Percentiles rank a stretch among this genome's conserved stretches.
Evolutionary conservation across 2,888 invertebrate genomes (phyloP).

Genomic region (Archaeoteleia sp.): DNA sequence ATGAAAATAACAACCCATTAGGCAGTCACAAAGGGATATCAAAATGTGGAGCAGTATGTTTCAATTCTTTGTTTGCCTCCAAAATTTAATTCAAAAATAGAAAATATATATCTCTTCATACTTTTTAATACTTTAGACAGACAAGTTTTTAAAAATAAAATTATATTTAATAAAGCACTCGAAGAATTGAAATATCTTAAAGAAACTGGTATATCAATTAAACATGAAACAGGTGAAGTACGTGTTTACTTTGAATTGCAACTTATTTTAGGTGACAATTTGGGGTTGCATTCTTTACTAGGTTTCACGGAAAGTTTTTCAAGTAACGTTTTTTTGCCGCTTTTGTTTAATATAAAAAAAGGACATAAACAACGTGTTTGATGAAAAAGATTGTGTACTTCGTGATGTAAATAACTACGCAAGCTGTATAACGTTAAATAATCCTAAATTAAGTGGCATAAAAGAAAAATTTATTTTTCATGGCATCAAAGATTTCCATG

Average conservation of each 20-base stretch:
- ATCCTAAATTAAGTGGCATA: slow-evolving; percentile 30
- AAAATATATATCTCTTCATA: too few relatives aligned
- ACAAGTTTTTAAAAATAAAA: too few relatives aligned
- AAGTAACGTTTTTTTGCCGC: slow-evolving; percentile 46
- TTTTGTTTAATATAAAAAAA: slow-evolving; percentile 44
- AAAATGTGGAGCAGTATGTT: too few relatives aligned
- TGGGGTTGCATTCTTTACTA: slow-evolving; percentile 48
- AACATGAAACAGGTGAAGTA: too few relatives aligned
- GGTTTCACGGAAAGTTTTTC: slow-evolving; percentile 50
- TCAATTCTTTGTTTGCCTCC: too few relatives aligned
- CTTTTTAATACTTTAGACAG: too few relatives aligned
- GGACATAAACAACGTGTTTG: slow-evolving; percentile 29
- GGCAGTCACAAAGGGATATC: too few relatives aligned
- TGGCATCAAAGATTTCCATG: slow-evolving; percentile 38
- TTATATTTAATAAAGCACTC: too few relatives aligned
- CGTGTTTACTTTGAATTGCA: too few relatives aligned
- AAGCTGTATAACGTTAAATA: slow-evolving; percentile 17
- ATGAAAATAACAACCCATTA: too few relatives aligned
- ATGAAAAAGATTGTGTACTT: slow-evolving; percentile 39
- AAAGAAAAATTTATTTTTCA: slow-evolving; percentile 45
- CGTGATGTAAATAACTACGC: slow-evolving; percentile 30
- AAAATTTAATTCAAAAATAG: too few relatives aligned
- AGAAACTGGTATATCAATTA: slow-evolving; percentile 9
- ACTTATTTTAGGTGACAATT: slow-evolving; percentile 56
- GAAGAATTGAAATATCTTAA: too few relatives aligned